Base-by-base conservation (phyloP, 1,140 invertebrate species). In the Ostrea edulis region DNA sequence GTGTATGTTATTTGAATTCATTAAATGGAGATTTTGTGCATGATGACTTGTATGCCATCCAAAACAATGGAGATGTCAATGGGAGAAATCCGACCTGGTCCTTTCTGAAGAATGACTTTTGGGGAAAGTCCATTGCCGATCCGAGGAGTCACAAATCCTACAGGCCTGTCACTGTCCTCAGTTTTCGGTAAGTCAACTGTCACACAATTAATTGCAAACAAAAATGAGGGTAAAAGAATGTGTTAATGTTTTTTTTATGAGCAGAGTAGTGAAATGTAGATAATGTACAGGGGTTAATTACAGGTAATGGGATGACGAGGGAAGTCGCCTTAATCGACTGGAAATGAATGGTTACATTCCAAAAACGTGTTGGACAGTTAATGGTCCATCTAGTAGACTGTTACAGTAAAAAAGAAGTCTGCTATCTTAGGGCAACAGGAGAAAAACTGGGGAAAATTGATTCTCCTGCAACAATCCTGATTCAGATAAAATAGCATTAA, bases 71-170 rank as follows among this genome's bases (percentile, higher is more conserved):
- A 91, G 98, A 99, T 95, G 95, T 99, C 82, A 96, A 97, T 92
- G 97, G 97, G 4, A 97, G 98, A 92, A 98, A 97, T 77, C 97
- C 98, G 1, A 94, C 98, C 65, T 96, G 96, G 85, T 97, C 98
- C 95, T 96, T 99, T 54, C 98, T 98, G 95, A 96, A 97, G 92
- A 98, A 99, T 95, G 98, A 99, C 95, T 99, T 99, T 94, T 99
- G 98, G 98, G 98, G 98, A 86, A 98, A 98, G 89, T 97, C 98
- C 85, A 99, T 99, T 96, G 97, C 97, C 92, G 98, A 98, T 97
- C 97, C 97, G 35, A 88, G 82, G 51, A 95, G 95, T 84, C 98
- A 99, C 96, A 98, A 98, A 92, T 99, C 98, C 5, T 99, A 99
- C 95, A 96, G 98, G 65, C 98, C 98, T 0, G 95, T 99, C 85